Evolutionary conservation across 2,113 vertebrate species (phyloP), one percentile per base, ranked within the genome.

Genomic region (Eptesicus fuscus): DNA sequence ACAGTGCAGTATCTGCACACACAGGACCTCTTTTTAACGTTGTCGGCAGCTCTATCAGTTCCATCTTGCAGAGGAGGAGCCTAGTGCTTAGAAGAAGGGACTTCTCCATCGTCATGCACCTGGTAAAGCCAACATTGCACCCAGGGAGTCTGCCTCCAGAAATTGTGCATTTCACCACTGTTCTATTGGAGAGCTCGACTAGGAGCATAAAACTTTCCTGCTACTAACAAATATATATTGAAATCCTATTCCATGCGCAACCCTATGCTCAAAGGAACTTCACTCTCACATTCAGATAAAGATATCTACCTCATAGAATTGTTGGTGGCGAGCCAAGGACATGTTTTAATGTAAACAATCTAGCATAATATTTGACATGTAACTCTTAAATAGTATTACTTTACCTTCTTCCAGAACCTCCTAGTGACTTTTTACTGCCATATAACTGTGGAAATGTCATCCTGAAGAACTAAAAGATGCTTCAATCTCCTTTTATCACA

Each of bases 51-150:
- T n/a, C 49, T 25, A 0, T 44, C 56, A 53, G 22, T 18, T 17
- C 1, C 51, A 9, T 32, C 37, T 44, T 77, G 63, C 16, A 47
- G 37, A 79, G 2, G 13, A 35, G 28, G 59, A 67, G 18, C 74
- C 14, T 17, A 40, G 53, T 1, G 7, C 40, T 35, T 16, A 56
- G 20, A 44, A 40, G 47, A 5, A 67, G 40, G 28, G 18, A 25
- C 32, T 42, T 82, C 9, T 42, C 4, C 3, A 32, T 32, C 0
- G 0, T 13, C 67, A 22, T 3, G 3, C 13, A 59, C 5, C n/a
- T 51, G n/a, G 25, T 22, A 20, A 20, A 53, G 14, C 17, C 44
- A 73, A 25, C 40, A 20, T 1, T 25, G 9, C 12, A 91, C 35
- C 25, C 14, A 69, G 12, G 5, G 5, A 12, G 2, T 32, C 51